These are phyloP conservation scores for Callipepla californica DNA, from an alignment of 2,113 vertebrate genomes.

Conservation along the genomic window DNA sequence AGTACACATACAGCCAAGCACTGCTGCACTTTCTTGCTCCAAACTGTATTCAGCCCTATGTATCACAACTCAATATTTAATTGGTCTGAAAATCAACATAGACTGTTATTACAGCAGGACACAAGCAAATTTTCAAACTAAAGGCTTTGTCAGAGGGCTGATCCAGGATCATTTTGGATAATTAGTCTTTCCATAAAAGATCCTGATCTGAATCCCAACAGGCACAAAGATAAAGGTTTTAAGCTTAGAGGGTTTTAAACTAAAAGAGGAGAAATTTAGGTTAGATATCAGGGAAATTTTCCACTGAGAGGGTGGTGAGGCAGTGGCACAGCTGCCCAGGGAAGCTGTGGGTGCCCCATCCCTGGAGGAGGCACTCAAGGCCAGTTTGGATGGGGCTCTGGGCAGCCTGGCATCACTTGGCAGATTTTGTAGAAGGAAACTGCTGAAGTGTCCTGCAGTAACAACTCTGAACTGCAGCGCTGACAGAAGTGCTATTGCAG, in stretches of 20 bases:
- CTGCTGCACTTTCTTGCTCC: neutral
- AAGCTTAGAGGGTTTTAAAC: too few species aligned
- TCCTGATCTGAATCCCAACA: neutral
- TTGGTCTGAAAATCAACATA: neutral
- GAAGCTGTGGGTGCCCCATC: too few species aligned
- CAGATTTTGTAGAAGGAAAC: neutral
- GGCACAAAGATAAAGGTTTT: too few species aligned
- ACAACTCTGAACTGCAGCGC: neutral
- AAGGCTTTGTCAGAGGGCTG: neutral
- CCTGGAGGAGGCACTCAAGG: too few species aligned
- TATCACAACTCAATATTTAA: neutral
- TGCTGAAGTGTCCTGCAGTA: neutral
- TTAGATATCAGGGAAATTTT: too few species aligned
- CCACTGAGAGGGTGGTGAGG: too few species aligned
- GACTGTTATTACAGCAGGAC: rapidly evolving
- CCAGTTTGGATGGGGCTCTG: too few species aligned
- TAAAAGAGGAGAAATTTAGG: too few species aligned
- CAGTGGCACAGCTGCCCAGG: too few species aligned
- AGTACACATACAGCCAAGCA: neutral
- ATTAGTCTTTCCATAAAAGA: neutral
- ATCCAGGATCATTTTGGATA: neutral
- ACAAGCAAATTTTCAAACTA: neutral
- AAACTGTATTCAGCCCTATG: neutral
- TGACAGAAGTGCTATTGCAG: neutral
- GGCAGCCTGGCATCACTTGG: neutral